phyloP scores from a whole-genome alignment of 2,113 vertebrate genomes.

The Macrotis lagotis region DNA sequence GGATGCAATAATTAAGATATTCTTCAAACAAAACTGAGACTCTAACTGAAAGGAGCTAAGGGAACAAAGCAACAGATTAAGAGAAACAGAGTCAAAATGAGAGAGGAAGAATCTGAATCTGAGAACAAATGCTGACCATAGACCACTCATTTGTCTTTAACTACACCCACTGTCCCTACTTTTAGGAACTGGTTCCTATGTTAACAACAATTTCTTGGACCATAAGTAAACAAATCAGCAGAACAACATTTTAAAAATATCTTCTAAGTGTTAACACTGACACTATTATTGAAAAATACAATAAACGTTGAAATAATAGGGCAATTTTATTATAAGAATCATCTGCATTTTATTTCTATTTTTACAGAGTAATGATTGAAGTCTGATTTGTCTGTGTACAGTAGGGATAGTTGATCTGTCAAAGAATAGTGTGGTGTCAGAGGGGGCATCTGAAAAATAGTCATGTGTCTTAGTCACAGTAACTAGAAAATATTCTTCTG shows the following conservation, averaged over 20 bases:
- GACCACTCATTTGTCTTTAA: background rate
- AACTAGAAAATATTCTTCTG: conserved; percentile 80
- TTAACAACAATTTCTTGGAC: background rate
- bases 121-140: background rate
- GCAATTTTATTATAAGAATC: conserved; percentile 76
- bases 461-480: conserved; percentile 54
- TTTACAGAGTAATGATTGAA: conserved; percentile 74
- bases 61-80: background rate
- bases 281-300: conserved; percentile 41
- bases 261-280: conserved; percentile 19
- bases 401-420: conserved; percentile 73
- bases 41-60: background rate
- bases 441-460: conserved; percentile 74
- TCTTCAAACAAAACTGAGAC: background rate
- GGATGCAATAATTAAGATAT: background rate
- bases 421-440: conserved; percentile 75
- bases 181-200: background rate
- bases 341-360: conserved; percentile 73
- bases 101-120: background rate
- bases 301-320: conserved; percentile 36
- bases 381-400: conserved; percentile 55
- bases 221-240: conserved; percentile 15
- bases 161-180: background rate
- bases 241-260: conserved; percentile 32
- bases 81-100: background rate